Percentiles rank a stretch among this genome's conserved stretches.
These are phyloP conservation scores for Drosophila neonasuta DNA, from an alignment of 2,888 invertebrate species.

Conservation along the genomic window DNA sequence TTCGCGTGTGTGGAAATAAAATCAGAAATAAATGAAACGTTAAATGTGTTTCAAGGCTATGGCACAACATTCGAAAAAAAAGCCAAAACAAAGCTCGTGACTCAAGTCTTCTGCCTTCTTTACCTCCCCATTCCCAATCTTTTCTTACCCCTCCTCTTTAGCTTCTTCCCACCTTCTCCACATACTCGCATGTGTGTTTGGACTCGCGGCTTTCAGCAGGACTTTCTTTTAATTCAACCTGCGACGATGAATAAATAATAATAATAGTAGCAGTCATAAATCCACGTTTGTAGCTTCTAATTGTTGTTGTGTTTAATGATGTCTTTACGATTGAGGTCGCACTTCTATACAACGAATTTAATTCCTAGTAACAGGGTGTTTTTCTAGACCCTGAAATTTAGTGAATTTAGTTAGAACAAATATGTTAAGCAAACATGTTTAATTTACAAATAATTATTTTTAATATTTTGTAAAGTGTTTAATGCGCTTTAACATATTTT, in stretches of 20 bases:
- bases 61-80: constrained; percentile 37
- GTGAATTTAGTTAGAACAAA: neutral
- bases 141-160: too few relatives aligned
- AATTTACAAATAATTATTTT: too few relatives aligned
- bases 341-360: neutral
- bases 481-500: too few relatives aligned
- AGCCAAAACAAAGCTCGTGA: constrained; percentile 57
- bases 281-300: constrained; percentile 24
- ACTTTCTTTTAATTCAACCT: constrained; percentile 23
- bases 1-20: constrained; percentile 43
- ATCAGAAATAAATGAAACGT: constrained; percentile 51
- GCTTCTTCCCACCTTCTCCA: constrained; percentile 1
- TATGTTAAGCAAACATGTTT: neutral
- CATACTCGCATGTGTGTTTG: constrained; percentile 18
- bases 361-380: constrained; percentile 23
- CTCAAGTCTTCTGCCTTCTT: constrained; percentile 33
- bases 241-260: constrained; percentile 44
- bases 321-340: constrained; percentile 18
- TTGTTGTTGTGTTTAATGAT: constrained; percentile 19
- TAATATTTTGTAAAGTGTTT: too few relatives aligned
- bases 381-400: neutral
- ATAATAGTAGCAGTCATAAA: constrained; percentile 2
- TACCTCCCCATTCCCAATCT: neutral
- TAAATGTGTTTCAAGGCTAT: constrained; percentile 70
- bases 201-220: constrained; percentile 31